These are phyloP conservation scores for Tipula lateralis DNA, from an alignment of 2,888 invertebrate genomes.

Conservation along the genomic window DNA sequence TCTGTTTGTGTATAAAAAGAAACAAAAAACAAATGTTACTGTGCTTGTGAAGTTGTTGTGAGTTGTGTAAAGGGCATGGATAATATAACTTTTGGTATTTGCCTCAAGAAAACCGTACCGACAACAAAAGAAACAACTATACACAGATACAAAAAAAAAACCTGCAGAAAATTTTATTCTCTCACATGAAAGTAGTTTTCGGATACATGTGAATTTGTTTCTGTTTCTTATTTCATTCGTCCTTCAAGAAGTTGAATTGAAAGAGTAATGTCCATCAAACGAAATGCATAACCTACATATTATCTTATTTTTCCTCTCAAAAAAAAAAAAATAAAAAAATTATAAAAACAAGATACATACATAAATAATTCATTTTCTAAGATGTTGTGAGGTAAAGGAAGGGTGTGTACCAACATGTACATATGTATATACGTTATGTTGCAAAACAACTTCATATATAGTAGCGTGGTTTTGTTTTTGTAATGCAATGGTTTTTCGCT, in stretches of 20 bases:
- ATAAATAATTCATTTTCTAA: constrained; percentile 24
- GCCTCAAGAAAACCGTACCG: background rate
- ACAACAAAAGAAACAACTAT: background rate
- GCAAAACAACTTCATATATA: background rate
- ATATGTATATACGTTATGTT: background rate
- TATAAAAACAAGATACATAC: background rate
- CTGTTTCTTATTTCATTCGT: background rate
- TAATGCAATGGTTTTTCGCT: background rate
- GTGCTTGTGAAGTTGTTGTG: background rate
- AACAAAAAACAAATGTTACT: background rate
- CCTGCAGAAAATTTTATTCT: constrained; percentile 15
- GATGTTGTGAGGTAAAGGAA: constrained; percentile 13
- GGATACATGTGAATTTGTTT: background rate
- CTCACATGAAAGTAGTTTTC: constrained; percentile 1
- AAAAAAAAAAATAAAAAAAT: background rate
- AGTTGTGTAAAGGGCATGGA: background rate
- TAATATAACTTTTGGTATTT: constrained; percentile 19
- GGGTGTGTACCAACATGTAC: background rate
- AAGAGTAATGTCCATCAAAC: constrained; percentile 6
- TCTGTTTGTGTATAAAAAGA: too few species aligned
- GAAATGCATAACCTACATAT: constrained; percentile 24
- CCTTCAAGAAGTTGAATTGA: constrained; percentile 24
- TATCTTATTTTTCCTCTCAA: background rate
- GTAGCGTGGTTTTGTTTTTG: background rate
- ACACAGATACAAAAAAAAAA: background rate